Base-by-base conservation (phyloP, 2,113 vertebrate genomes). In the Perca fluviatilis region DNA sequence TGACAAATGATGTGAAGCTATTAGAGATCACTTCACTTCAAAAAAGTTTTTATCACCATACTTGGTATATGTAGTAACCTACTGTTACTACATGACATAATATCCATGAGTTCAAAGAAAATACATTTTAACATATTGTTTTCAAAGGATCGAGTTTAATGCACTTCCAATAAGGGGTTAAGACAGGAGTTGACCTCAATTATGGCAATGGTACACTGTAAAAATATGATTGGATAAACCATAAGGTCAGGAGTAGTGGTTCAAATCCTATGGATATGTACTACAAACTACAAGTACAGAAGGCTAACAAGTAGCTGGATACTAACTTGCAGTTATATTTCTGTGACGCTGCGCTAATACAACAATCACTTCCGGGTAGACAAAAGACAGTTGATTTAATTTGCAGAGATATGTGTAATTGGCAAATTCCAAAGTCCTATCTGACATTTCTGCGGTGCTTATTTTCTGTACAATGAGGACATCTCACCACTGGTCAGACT, bases 1-100 rank as follows among this genome's bases (percentile, higher is more conserved):
- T 80, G 83, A 73, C 53, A 88, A 88, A 71, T 65, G 18, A 43
- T 33, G 60, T 40, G 47, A 73, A 65, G 14, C 79, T 36, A 68
- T 21, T 53, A 53, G 72, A 57, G 47, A 82, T 46, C 7, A 53
- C 33, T 54, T 77, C 16, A 50, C 27, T 62, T 60, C 6, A 21
- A n/a, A 43, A 49, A 79, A 79, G 49, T 78, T 79, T 71, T 16
- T 2, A 8, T 13, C 23, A 18, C 1, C 13, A 19, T 18, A 21
- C 18, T 4, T 23, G 1, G 21, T 61, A 19, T 9, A 14, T 30
- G 6, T 23, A 21, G 19, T n/a, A n/a, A n/a, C 6, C 43, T 33
- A 33, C 33, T 33, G 33, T 33, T 33, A 64, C 49, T 19, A 43
- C 2, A 13, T 25, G n/a, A 5, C 18, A 68, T 66, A 30, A 76